Evolutionary conservation across 2,888 invertebrate species (phyloP).

Genomic region (Heliconius charithonia): DNA sequence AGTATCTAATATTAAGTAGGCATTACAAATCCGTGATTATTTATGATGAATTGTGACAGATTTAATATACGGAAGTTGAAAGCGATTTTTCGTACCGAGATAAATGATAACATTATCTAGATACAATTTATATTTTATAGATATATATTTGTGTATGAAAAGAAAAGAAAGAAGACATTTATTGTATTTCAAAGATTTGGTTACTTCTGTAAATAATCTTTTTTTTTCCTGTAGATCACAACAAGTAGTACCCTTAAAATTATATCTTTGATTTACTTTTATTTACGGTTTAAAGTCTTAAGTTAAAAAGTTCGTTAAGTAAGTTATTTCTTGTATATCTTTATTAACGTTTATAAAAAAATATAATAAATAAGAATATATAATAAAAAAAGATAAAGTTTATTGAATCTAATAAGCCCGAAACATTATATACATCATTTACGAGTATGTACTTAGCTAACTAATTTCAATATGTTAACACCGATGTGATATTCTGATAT

Average conservation of each 20-base stretch:
- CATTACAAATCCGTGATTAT: constrained; percentile 19
- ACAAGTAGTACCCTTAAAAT: not conserved
- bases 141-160: not conserved
- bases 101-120: not conserved
- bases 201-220: not conserved
- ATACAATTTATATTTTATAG: not conserved
- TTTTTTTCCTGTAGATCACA: too few species aligned
- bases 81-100: not conserved
- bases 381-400: not conserved
- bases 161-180: not conserved
- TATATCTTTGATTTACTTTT: not conserved
- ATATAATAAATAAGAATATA: not conserved
- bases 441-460: not conserved
- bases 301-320: too few species aligned
- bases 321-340: too few species aligned
- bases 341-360: too few species aligned
- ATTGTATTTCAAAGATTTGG: not conserved
- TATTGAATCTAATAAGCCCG: not conserved
- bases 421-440: not conserved
- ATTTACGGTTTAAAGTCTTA: not conserved
- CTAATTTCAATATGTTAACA: not conserved
- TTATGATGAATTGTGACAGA: constrained; percentile 29
- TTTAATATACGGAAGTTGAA: constrained; percentile 21
- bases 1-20: constrained; percentile 16
- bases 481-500: not conserved